Evolutionary conservation across 23 tunicate genomes (phyloP).

Genomic region (Styela clava): DNA sequence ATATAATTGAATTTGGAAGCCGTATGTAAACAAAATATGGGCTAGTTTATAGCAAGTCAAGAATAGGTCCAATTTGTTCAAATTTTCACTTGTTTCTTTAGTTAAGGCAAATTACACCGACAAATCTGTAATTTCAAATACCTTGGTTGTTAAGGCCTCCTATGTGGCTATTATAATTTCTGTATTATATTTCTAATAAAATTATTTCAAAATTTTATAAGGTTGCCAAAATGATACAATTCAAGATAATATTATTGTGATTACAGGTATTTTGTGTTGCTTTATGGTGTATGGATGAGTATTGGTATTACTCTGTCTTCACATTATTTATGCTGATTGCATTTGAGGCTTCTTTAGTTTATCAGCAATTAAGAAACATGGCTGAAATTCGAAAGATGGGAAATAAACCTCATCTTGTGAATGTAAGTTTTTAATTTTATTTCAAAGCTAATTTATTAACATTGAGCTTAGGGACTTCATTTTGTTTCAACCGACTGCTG

Average conservation of each 20-base stretch:
- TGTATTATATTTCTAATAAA: no score
- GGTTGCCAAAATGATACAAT: no score
- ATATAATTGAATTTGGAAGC: not conserved
- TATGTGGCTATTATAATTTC: no score
- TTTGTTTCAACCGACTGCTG: not conserved
- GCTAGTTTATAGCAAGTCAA: not conserved
- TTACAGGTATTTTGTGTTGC: slow-evolving; percentile 98
- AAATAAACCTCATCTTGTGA: slow-evolving; percentile 64
- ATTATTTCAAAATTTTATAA: no score
- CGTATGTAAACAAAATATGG: not conserved
- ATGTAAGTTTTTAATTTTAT: slow-evolving; percentile 42
- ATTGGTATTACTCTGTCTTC: slow-evolving; percentile 96
- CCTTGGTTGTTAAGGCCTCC: no score
- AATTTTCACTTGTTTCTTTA: not conserved
- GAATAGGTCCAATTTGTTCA: not conserved
- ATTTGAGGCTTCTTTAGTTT: slow-evolving; percentile 87
- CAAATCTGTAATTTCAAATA: no score
- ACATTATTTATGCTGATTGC: slow-evolving; percentile 88
- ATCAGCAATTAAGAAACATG: slow-evolving; percentile 91
- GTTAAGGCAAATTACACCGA: no score
- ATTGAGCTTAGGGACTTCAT: not conserved
- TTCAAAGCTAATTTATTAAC: not conserved
- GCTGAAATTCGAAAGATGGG: slow-evolving; percentile 98
- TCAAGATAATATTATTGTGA: no score
- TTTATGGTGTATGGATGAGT: slow-evolving; percentile 96